phyloP scores from a whole-genome alignment of 2,888 invertebrate genomes.

The Camponotus fellah region DNA sequence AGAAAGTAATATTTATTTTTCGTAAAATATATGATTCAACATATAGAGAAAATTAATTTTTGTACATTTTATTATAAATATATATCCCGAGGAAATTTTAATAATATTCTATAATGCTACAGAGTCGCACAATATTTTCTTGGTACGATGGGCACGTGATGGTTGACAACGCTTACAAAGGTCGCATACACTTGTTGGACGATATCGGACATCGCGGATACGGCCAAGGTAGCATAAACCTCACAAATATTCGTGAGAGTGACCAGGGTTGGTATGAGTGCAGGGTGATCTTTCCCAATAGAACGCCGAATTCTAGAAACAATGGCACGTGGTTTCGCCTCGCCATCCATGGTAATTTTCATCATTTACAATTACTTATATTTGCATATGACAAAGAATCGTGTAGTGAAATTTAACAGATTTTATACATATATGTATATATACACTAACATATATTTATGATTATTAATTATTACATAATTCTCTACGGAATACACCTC shows the following conservation, averaged over 20 bases:
- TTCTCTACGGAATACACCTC: not conserved
- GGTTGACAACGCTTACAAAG: constrained; percentile 89
- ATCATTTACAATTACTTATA: not conserved
- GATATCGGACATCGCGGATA: constrained; percentile 88
- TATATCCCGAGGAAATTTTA: not conserved
- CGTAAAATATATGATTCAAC: not conserved
- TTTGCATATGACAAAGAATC: constrained; percentile 17
- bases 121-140: constrained; percentile 93
- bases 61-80: not conserved
- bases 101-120: constrained; percentile 62
- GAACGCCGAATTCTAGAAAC: constrained; percentile 93
- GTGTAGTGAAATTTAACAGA: constrained; percentile 45
- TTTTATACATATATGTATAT: not conserved
- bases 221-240: constrained; percentile 92
- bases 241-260: constrained; percentile 94
- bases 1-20: not conserved
- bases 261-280: constrained; percentile 98
- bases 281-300: constrained; percentile 94
- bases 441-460: not conserved
- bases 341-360: constrained; percentile 92
- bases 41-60: not conserved
- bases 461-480: not conserved
- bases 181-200: constrained; percentile 90
- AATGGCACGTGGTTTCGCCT: constrained; percentile 97
- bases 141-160: constrained; percentile 92